Base-by-base conservation (phyloP, 2,888 invertebrate genomes). In the Polyploca ridens region DNA sequence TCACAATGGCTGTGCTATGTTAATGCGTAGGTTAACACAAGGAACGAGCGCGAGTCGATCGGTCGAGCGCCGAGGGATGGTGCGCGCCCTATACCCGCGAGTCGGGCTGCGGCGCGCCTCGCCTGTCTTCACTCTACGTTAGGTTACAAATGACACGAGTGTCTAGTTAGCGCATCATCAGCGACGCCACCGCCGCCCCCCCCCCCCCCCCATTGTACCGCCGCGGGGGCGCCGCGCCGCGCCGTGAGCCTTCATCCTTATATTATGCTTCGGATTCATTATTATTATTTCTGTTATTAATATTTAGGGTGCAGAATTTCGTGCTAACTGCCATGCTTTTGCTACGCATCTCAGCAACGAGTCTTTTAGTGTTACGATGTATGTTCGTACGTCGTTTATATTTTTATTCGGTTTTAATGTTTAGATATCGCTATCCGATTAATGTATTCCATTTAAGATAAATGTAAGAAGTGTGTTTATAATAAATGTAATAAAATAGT, bases 291-390 rank as follows among this genome's bases (percentile, higher is more conserved):
- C 83, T 81, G 87, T 89, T 88, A 87, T 85, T 83, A 86, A 87
- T 85, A 78, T 87, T 85, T 91, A 91, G 89, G 88, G 92, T 93
- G 93, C 93, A 93, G 90, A 91, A 90, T 88, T 86, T 86, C 84
- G 90, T 90, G 91, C 91, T 91, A 90, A 88, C 87, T 87, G 92
- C 92, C 91, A 89, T 83, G 92, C 92, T 91, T 90, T 85, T 88
- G 91, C 91, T 90, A 86, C 84, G 89, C 89, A 84, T 89, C 90
- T 90, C 90, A 82, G 86, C 88, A 84, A 91, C 89, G 88, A 87
- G 86, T 84, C 87, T 82, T 82, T 70, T 84, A 85, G 87, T 81
- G 85, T 88, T 83, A 84, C 81, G 77, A 86, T 84, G 78, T 81
- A 76, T 70, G 74, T 79, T 10, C 54, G 83, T 85, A 81, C 78